Evolutionary conservation across 2,888 invertebrate species (phyloP).

Genomic region (Trachelus stipa): DNA sequence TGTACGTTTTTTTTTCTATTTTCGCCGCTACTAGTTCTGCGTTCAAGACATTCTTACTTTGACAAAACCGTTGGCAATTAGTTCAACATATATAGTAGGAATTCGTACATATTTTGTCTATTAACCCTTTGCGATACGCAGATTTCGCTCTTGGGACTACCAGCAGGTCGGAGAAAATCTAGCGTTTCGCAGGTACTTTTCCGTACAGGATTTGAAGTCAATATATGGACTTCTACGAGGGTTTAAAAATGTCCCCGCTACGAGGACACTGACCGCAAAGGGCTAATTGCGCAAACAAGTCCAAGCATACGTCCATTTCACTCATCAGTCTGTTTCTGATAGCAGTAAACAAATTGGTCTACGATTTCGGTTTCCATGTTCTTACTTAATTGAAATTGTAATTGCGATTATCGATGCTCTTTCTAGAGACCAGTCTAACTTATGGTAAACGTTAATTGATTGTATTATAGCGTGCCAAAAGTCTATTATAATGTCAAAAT

Average conservation of each 20-base stretch:
- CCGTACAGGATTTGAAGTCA: too few relatives aligned
- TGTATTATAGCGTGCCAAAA: constrained; percentile 19
- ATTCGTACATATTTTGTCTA: background rate
- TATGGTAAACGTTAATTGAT: constrained; percentile 5
- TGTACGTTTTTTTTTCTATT: background rate
- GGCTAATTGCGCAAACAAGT: background rate
- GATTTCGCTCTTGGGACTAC: too few relatives aligned
- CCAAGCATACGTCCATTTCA: background rate
- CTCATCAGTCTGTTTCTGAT: background rate
- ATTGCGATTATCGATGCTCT: background rate
- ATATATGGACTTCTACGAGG: too few relatives aligned
- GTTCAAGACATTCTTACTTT: background rate
- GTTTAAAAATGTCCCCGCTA: too few relatives aligned
- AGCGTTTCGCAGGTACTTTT: too few relatives aligned
- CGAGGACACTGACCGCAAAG: too few relatives aligned
- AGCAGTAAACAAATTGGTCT: background rate
- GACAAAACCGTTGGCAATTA: background rate
- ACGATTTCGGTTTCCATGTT: background rate
- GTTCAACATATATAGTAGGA: background rate
- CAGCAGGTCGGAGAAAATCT: too few relatives aligned
- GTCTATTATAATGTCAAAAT: constrained; percentile 12
- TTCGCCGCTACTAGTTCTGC: background rate
- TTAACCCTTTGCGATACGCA: background rate
- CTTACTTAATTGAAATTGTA: background rate
- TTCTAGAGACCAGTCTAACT: background rate